Percentiles rank a stretch among this genome's conserved stretches.
Evolutionary conservation across 2,888 invertebrate species (phyloP).

Genomic region (Drosophila gaucha): DNA sequence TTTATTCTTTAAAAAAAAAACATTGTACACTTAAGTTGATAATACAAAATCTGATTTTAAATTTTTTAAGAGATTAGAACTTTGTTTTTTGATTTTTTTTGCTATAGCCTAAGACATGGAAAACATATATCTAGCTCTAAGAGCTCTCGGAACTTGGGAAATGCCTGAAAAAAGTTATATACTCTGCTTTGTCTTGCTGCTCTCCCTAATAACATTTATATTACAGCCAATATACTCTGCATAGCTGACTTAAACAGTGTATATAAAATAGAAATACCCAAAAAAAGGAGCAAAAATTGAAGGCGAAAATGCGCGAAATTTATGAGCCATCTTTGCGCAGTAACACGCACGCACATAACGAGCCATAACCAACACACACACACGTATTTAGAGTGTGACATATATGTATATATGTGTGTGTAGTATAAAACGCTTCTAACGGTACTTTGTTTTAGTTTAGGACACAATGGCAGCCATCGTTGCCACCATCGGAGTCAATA

Average conservation of each 20-base stretch:
- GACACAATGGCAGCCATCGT: constrained; percentile 69
- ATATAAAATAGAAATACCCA: constrained; percentile 10
- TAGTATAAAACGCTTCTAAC: constrained; percentile 60
- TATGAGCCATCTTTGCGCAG: constrained; percentile 77
- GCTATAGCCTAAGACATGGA: too few relatives aligned
- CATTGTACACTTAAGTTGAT: too few relatives aligned
- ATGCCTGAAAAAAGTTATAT: too few relatives aligned
- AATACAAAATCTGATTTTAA: too few relatives aligned
- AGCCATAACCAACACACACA: constrained; percentile 66
- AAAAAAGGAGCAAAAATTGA: constrained; percentile 41
- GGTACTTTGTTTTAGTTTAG: constrained; percentile 77
- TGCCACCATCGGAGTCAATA: constrained; percentile 68
- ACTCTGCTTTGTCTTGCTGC: too few relatives aligned
- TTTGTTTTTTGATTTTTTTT: too few relatives aligned
- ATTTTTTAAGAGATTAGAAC: too few relatives aligned
- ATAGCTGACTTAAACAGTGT: background rate
- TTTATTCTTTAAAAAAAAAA: too few relatives aligned
- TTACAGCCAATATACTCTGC: background rate
- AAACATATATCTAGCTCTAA: too few relatives aligned
- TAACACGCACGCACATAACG: constrained; percentile 77
- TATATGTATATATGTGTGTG: constrained; percentile 1
- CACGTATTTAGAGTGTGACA: constrained; percentile 4
- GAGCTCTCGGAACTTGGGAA: too few relatives aligned
- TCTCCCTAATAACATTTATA: too few relatives aligned
- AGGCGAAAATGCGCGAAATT: constrained; percentile 76